Evolutionary conservation across 2,113 vertebrate genomes (phyloP).

Genomic region (Aleadryas rufinucha): DNA sequence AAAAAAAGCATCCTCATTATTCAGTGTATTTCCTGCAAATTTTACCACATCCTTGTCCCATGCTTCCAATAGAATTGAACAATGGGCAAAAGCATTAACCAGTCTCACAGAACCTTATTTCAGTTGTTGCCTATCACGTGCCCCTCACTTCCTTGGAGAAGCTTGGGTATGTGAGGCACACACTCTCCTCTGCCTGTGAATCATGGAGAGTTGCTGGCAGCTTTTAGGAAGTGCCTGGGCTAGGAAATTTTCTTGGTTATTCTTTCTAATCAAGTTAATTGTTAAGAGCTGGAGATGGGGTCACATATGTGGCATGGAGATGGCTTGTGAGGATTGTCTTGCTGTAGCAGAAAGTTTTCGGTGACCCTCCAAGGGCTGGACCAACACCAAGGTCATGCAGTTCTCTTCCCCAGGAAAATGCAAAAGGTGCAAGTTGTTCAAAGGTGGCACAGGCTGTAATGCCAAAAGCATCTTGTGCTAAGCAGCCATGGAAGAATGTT

Average conservation of each 20-base stretch:
- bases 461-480: not conserved
- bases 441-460: not conserved
- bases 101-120: not conserved
- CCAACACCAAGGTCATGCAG: not conserved
- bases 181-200: not conserved
- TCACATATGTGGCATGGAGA: rapidly evolving
- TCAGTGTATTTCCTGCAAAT: not conserved
- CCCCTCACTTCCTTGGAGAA: not conserved
- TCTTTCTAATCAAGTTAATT: not conserved
- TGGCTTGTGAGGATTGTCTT: not conserved
- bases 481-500: not conserved
- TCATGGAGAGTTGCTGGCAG: not conserved
- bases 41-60: not conserved
- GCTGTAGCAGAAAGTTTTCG: not conserved
- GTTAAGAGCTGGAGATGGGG: not conserved
- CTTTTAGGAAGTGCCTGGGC: not conserved
- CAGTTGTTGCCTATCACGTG: too few relatives aligned
- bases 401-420: not conserved
- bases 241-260: not conserved
- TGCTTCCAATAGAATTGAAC: not conserved
- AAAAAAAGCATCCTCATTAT: not conserved
- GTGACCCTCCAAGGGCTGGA: not conserved
- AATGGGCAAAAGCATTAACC: not conserved
- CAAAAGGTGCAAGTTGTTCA: not conserved
- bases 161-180: not conserved